A percentile compares a stretch with the other conserved stretches of the same genome.
Evolutionary conservation across 2,113 vertebrate species (phyloP).

Genomic region (Solea senegalensis): DNA sequence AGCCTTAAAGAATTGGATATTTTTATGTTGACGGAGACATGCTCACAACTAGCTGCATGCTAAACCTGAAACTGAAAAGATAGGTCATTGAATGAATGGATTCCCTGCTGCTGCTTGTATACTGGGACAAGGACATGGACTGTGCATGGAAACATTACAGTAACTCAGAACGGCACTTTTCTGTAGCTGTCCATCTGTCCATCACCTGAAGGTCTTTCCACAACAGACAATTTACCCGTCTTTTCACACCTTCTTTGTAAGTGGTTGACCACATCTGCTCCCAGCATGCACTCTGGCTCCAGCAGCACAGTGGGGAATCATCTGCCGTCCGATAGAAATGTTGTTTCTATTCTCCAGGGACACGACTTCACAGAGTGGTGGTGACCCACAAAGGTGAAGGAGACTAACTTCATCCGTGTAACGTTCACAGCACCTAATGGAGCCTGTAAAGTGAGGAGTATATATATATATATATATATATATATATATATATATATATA

Average conservation of each 20-base stretch:
- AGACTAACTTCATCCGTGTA: conserved; percentile 22
- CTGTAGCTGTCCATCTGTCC: not conserved
- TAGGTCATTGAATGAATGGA: no score
- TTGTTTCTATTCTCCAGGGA: not conserved
- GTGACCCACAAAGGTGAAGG: conserved; percentile 31
- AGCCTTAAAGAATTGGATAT: no score
- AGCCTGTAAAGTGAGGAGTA: conserved; percentile 1
- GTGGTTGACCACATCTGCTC: conserved; percentile 35
- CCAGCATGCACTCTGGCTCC: conserved; percentile 31
- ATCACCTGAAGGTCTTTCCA: conserved; percentile 21
- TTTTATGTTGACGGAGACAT: no score
- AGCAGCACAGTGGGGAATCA: conserved; percentile 22
- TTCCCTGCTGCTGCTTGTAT: no score
- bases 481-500: no score
- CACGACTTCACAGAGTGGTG: conserved; percentile 12
- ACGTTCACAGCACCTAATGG: conserved; percentile 25
- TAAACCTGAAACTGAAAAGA: no score
- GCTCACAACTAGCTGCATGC: no score
- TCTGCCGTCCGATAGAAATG: conserved; percentile 14
- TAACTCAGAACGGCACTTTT: not conserved
- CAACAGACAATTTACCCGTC: conserved; percentile 32
- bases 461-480: no score
- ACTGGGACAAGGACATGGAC: no score
- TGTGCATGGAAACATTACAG: no score
- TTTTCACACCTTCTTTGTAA: conserved; percentile 54